Evolutionary conservation across 2,888 invertebrate genomes (phyloP).

Genomic region (Thyatira batis): DNA sequence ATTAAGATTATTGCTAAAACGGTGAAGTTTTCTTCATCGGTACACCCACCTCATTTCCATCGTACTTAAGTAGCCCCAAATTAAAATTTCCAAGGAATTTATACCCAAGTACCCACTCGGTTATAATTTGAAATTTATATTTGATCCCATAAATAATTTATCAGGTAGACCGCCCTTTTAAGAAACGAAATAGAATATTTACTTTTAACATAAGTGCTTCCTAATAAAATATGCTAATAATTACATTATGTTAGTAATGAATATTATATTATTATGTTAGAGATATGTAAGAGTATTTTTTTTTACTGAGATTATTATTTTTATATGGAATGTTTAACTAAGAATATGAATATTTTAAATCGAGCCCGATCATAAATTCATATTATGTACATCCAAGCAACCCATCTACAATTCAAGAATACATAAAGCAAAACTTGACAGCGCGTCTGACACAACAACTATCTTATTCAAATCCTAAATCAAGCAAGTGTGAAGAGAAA

Average conservation of each 20-base stretch:
- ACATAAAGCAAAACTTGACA: background rate
- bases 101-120: conserved; percentile 20
- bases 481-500: conserved; percentile 7
- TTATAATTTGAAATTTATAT: conserved; percentile 41
- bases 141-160: conserved; percentile 46
- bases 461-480: conserved; percentile 17
- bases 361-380: background rate
- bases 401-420: background rate
- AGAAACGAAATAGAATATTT: conserved; percentile 12
- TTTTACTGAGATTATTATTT: too few species aligned
- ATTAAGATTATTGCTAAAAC: background rate
- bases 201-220: conserved; percentile 8
- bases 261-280: background rate
- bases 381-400: background rate
- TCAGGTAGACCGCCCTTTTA: conserved; percentile 21
- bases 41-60: conserved; percentile 10
- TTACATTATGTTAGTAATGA: background rate
- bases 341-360: background rate
- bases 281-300: too few species aligned
- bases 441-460: background rate
- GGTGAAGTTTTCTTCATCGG: background rate
- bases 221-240: background rate
- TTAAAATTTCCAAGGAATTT: conserved; percentile 24
- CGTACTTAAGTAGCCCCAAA: conserved; percentile 17
- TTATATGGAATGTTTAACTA: too few species aligned